phyloP scores from a whole-genome alignment of 35 echinoderm and acorn worm species.

The Chiridota heheva region DNA sequence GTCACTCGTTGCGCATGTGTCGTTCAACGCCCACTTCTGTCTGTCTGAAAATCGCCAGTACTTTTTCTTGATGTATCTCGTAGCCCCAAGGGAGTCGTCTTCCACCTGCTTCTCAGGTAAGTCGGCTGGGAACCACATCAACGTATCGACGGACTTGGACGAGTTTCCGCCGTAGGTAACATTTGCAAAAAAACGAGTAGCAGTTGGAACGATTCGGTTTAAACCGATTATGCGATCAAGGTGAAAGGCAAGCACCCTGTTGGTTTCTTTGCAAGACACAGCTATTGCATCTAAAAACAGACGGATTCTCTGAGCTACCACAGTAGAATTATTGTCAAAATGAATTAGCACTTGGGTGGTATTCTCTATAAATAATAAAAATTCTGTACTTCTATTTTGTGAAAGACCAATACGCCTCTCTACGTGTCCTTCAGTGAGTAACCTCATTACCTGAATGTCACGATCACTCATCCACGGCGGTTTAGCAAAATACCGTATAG shows the following conservation, averaged over 20 bases:
- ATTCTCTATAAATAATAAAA: slow-evolving; percentile 42
- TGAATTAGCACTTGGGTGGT: slow-evolving; percentile 7
- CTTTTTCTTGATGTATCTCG: slow-evolving; percentile 51
- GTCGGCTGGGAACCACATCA: slow-evolving; percentile 40
- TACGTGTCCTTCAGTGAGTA: slow-evolving; percentile 19
- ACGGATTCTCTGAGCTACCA: slow-evolving; percentile 21
- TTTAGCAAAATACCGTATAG: slow-evolving; percentile 33
- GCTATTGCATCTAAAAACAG: slow-evolving; percentile 36
- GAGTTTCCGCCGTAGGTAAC: neutral
- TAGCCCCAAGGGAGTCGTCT: slow-evolving; percentile 43
- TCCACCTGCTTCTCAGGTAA: slow-evolving; percentile 23
- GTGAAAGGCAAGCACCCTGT: slow-evolving; percentile 35
- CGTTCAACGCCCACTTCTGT: slow-evolving; percentile 34
- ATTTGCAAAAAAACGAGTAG: slow-evolving; percentile 26
- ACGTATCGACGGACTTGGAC: slow-evolving; percentile 8
- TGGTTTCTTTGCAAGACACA: slow-evolving; percentile 31
- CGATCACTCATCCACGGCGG: slow-evolving; percentile 39
- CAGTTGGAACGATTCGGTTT: slow-evolving; percentile 39
- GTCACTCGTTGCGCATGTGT: slow-evolving; percentile 29
- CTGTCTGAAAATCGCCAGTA: slow-evolving; percentile 40
- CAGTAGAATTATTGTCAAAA: slow-evolving; percentile 33
- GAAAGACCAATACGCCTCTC: slow-evolving; percentile 36
- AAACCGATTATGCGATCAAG: slow-evolving; percentile 47
- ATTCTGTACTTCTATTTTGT: slow-evolving; percentile 43
- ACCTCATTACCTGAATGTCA: slow-evolving; percentile 24